phyloP scores from a whole-genome alignment of 2,888 invertebrate species.

The Eurytoma californica region DNA sequence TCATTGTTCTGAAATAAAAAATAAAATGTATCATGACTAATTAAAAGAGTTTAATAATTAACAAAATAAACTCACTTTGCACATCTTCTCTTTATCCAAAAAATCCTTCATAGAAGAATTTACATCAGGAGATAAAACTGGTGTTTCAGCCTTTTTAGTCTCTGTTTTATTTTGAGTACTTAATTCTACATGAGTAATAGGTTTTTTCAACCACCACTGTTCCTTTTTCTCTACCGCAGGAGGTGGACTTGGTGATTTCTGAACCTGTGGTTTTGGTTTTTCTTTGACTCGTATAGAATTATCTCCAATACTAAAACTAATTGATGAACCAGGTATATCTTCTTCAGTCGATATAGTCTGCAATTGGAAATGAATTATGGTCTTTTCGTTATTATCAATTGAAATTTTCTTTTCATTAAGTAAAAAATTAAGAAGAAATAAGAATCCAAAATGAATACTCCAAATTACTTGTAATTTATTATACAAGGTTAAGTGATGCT shows the following conservation, averaged over 20 bases:
- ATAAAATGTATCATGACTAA: neutral
- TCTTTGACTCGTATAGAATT: constrained; percentile 67
- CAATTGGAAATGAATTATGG: neutral
- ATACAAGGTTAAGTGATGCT: neutral
- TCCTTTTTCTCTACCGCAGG: constrained; percentile 39
- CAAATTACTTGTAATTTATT: neutral
- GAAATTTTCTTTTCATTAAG: no score
- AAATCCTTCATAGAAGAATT: constrained; percentile 72
- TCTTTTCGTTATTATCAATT: neutral
- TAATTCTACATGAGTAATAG: constrained; percentile 62
- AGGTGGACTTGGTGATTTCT: constrained; percentile 33
- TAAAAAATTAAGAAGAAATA: neutral
- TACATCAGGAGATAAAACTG: constrained; percentile 64
- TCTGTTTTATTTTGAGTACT: constrained; percentile 57
- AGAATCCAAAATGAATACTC: neutral
- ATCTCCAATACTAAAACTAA: constrained; percentile 68
- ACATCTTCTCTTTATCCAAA: constrained; percentile 69
- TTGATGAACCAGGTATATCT: constrained; percentile 66
- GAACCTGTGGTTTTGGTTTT: constrained; percentile 58
- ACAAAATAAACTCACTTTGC: constrained; percentile 64
- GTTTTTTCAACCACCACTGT: constrained; percentile 69
- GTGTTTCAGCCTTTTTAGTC: constrained; percentile 44
- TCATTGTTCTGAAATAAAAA: constrained; percentile 61
- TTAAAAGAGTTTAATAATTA: no score
- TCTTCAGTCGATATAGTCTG: constrained; percentile 58